phyloP scores from a whole-genome alignment of 2,888 invertebrate species.

The Gerosis bhagava region DNA sequence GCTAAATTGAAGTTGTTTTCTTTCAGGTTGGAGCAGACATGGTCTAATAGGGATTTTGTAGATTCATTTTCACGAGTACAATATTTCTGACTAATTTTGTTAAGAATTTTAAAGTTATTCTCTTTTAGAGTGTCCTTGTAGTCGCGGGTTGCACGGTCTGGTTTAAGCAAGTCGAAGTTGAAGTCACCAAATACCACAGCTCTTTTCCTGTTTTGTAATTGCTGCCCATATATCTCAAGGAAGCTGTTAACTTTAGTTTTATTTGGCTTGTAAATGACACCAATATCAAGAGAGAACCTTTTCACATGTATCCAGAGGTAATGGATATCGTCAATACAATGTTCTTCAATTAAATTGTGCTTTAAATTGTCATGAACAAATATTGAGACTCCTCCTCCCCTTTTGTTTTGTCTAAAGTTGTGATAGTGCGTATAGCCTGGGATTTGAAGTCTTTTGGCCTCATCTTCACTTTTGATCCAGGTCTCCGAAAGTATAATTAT shows the following conservation, averaged over 20 bases:
- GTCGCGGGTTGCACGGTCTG: neutral
- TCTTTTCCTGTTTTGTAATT: constrained; percentile 20
- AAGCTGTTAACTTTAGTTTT: constrained; percentile 21
- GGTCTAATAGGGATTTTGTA: constrained; percentile 27
- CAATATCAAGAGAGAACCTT: constrained; percentile 30
- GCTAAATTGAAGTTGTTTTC: constrained; percentile 15
- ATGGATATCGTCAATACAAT: constrained; percentile 29
- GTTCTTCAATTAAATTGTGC: constrained; percentile 30
- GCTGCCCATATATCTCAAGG: constrained; percentile 14
- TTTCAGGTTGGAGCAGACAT: constrained; percentile 25
- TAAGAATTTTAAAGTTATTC: constrained; percentile 21
- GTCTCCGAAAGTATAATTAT: constrained; percentile 32
- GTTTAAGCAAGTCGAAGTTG: constrained; percentile 18
- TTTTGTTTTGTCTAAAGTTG: constrained; percentile 28
- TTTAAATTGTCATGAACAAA: constrained; percentile 32
- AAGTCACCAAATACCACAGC: constrained; percentile 24
- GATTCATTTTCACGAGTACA: constrained; percentile 26
- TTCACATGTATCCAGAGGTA: constrained; percentile 31
- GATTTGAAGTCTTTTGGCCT: constrained; percentile 22
- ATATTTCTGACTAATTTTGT: constrained; percentile 24
- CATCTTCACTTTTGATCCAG: constrained; percentile 30
- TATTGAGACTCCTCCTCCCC: no score
- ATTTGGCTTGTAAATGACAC: constrained; percentile 28
- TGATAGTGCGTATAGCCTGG: constrained; percentile 33
- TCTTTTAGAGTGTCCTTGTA: no score